These are phyloP conservation scores for Neocrepidodera transversa DNA, from an alignment of 2,888 invertebrate species.

Conservation along the genomic window DNA sequence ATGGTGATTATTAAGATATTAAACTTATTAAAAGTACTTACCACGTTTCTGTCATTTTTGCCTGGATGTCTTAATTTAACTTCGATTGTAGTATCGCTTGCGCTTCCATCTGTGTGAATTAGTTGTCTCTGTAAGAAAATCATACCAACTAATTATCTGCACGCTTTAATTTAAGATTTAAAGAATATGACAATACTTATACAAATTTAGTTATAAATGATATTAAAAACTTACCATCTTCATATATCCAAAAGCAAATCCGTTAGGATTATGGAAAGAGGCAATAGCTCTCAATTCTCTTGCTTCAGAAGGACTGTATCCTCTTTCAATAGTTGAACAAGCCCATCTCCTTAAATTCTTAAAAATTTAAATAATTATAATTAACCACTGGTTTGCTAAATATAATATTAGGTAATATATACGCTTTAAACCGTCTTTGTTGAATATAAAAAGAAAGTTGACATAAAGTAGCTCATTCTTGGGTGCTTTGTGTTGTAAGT, in stretches of 20 bases:
- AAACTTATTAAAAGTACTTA: conserved; percentile 60
- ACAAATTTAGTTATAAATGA: no score
- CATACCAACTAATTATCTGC: no score
- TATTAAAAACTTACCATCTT: conserved; percentile 70
- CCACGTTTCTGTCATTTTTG: conserved; percentile 80
- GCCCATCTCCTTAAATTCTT: conserved; percentile 75
- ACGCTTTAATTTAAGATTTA: no score
- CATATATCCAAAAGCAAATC: conserved; percentile 85
- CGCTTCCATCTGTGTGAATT: conserved; percentile 83
- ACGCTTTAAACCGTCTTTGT: no score
- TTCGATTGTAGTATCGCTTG: conserved; percentile 90
- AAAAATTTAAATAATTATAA: no score
- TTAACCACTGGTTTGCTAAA: no score
- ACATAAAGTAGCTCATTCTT: no score
- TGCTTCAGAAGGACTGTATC: conserved; percentile 87
- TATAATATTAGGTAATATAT: no score
- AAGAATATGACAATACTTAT: no score
- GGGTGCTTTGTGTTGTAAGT: background rate
- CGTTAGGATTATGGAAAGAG: conserved; percentile 88
- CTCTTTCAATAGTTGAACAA: conserved; percentile 84
- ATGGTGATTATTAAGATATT: no score
- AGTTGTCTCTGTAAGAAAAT: conserved; percentile 74
- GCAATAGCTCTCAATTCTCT: conserved; percentile 86
- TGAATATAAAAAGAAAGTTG: no score
- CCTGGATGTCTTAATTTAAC: conserved; percentile 89